A percentile compares a stretch with the other conserved stretches of the same genome.
phyloP scores from a whole-genome alignment of 2,797 vertebrate genomes.

The Coluber constrictor region DNA sequence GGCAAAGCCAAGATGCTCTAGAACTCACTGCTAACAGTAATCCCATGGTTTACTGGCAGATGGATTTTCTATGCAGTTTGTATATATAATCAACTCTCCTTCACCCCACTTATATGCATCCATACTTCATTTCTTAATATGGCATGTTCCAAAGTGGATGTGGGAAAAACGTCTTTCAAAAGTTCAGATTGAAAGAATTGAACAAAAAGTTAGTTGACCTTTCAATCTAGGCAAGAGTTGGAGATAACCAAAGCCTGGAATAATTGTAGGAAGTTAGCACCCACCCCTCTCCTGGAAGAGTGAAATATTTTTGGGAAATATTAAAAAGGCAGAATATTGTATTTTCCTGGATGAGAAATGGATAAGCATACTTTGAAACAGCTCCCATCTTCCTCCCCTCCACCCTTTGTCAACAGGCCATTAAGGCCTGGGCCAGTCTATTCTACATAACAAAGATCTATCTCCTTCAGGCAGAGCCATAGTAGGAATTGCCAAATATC shows the following conservation, averaged over 20 bases:
- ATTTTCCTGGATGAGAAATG: too few species aligned
- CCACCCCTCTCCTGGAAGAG: too few species aligned
- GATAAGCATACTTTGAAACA: too few species aligned
- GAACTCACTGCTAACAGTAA: neutral
- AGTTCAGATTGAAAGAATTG: neutral
- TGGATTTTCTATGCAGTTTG: neutral
- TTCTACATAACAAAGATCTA: too few species aligned
- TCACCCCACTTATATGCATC: neutral
- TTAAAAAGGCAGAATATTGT: too few species aligned
- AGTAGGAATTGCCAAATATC: too few species aligned
- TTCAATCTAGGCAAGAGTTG: neutral
- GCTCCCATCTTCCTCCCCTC: too few species aligned
- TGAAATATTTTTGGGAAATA: too few species aligned
- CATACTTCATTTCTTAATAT: neutral
- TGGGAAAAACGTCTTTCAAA: neutral
- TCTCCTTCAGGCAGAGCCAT: too few species aligned
- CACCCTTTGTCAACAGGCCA: too few species aligned
- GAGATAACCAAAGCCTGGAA: neutral
- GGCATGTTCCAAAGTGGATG: neutral
- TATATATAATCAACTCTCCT: neutral
- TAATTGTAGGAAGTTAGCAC: too few species aligned
- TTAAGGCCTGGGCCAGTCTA: too few species aligned
- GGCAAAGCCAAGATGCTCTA: neutral
- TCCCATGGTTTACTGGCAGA: neutral
- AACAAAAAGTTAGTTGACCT: neutral